Base-by-base conservation (phyloP, 35 echinoderm and acorn worm genomes). In the Lytechinus variegatus region DNA sequence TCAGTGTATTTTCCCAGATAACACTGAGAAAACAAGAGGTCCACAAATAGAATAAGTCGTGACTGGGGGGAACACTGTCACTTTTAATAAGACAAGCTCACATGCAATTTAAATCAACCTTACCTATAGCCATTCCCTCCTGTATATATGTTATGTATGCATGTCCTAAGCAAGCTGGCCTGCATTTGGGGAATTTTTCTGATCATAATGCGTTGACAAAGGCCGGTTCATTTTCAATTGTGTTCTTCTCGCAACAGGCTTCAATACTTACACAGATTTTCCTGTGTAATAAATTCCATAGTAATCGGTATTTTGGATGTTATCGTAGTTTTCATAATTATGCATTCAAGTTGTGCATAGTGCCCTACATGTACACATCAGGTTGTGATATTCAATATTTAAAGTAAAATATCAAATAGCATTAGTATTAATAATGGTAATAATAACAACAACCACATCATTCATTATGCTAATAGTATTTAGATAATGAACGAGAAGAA, bases 21-120 rank as follows among this genome's bases (percentile, higher is more conserved):
- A 90, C 88, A 90, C 88, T 90, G 88, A 44, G 52, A 52, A 44
- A 90, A 90, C 88, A 90, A 90, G 88, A 90, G 88, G 88, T 90
- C 52, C 28, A 54, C 52, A 90, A 90, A 44, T 90, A 90, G 88
- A 44, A 54, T 90, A 54, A 90, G 27, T 44, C 29, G 52, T 90
- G 88, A 52, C 29, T 79, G 66, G 66, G 66, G 66, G 66, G 66
- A 79, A 79, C 66, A 79, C 66, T 79, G 66, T 79, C 66, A 79
- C 66, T 79, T 79, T 79, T 79, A 79, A 79, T 79, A 79, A 79
- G 66, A 79, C 66, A 79, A 79, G 66, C 66, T 79, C 66, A 79
- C 66, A 79, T 24, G 66, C 66, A 79, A 79, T 79, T 79, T 79
- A 79, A 79, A 79, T 79, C 66, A 79, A 79, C 16, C 21, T 79